These are phyloP conservation scores for Aurelia coerulea DNA, from an alignment of 30 jellyfish, hydroid and myxozoan genomes.

Conservation along the genomic window DNA sequence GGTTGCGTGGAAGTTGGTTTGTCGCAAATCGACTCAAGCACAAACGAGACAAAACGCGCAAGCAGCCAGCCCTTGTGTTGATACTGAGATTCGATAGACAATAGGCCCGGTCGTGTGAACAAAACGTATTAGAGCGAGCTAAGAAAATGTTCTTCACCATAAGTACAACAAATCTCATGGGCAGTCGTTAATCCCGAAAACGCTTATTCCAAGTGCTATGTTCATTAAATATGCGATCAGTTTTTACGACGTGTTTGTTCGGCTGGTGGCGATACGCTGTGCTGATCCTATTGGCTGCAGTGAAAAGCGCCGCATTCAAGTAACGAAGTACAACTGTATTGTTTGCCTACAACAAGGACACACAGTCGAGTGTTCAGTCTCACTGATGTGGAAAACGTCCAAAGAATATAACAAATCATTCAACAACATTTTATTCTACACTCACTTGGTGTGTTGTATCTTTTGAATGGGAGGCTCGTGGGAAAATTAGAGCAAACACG, in stretches of 20 bases:
- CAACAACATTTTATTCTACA: constrained; percentile 21
- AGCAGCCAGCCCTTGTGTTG: constrained; percentile 35
- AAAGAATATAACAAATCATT: constrained; percentile 11
- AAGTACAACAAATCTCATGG: constrained; percentile 71
- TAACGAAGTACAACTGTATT: constrained; percentile 68
- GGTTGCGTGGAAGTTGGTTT: constrained; percentile 47
- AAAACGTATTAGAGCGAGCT: constrained; percentile 54
- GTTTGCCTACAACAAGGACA: constrained; percentile 45
- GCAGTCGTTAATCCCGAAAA: constrained; percentile 62
- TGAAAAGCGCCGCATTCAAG: constrained; percentile 60
- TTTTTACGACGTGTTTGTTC: constrained; percentile 51
- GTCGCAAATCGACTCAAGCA: constrained; percentile 19
- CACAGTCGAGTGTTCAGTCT: constrained; percentile 62
- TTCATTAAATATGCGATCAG: constrained; percentile 30
- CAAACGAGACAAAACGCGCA: constrained; percentile 51
- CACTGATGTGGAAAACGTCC: constrained; percentile 69
- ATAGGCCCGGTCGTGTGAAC: constrained; percentile 50
- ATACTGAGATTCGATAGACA: constrained; percentile 48
- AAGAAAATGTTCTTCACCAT: constrained; percentile 51
- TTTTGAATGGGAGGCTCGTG: constrained; percentile 20
- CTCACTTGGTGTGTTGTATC: background rate
- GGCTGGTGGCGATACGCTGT: constrained; percentile 68
- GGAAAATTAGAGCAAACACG: constrained; percentile 10
- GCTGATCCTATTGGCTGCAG: constrained; percentile 62
- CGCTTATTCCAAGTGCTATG: constrained; percentile 60